Base-by-base conservation (phyloP, 2,113 vertebrate genomes). In the Rhadina sibilatrix region DNA sequence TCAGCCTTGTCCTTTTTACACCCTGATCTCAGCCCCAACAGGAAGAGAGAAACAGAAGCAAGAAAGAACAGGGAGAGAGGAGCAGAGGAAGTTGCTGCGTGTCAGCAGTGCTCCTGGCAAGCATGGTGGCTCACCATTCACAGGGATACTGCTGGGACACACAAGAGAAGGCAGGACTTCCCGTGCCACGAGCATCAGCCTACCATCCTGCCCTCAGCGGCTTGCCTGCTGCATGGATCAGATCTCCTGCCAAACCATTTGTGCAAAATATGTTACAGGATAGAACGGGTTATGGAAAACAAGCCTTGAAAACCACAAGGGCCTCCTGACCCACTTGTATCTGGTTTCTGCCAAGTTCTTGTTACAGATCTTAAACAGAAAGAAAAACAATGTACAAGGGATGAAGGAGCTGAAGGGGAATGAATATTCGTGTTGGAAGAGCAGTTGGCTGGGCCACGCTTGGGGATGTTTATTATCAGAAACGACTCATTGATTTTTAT, bases 301-400 rank as follows among this genome's bases (percentile, higher is more conserved):
- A 96, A 97, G 95, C 96, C 93, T 60, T 66, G 95, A 96, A 97
- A 98, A 96, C 97, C 97, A 94, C 97, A 93, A 96, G 97, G 96
- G 94, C 96, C 97, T 97, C 97, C 96, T 96, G 97, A 97, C 92
- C 97, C 92, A 95, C 89, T 97, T 96, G 96, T 97, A 90, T 96
- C 94, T 95, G 93, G 87, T 94, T 95, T 90, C 92, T 97, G 98
- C 97, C 97, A 97, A 96, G 85, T 96, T 96, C 97, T 96, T 90
- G 94, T 94, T 96, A 91, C 94, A 96, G 95, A 93, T 94, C 89
- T 97, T 94, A 94, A 97, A 96, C 77, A 95, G 92, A 94, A 95
- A 94, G 74, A 93, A 97, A 98, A 97, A 94, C 78, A 86, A 94
- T 59, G 71, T 90, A 94, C 40, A 23, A 96, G 69, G 83, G 66